Evolutionary conservation across 2,797 vertebrate species (phyloP), one percentile per base, ranked within the genome.

Genomic region (Poecilia picta): DNA sequence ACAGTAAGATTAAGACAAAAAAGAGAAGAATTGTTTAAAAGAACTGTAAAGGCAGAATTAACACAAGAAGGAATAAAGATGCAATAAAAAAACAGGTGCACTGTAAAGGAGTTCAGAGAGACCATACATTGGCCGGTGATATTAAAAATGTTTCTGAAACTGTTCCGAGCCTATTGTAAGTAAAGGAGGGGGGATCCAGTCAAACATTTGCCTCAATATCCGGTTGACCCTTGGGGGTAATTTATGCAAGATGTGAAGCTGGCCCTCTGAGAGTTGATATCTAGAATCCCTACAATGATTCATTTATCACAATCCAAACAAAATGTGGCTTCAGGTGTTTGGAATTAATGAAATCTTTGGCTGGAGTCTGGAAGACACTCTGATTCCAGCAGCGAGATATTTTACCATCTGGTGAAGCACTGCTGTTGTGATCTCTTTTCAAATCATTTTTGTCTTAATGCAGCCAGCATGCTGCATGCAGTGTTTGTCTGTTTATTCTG

Each of bases 261-360:
- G 87, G 75, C 47, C 55, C 81, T 88, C 83, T 81, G 75, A 79
- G 83, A 92, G 86, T 83, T 88, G 91, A 94, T 94, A 91, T 92
- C 91, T 89, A 84, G 82, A 90, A 91, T 91, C 92, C 89, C 85
- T 88, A 88, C 84, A 91, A 83, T 84, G 85, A 91, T 90, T 94
- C 76, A 92, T 93, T 93, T 83, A 93, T 92, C 91, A 90, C 84
- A 84, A 83, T 85, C 87, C 89, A 31, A 85, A 90, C 89, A 70
- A 77, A 88, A 87, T 84, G 92, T 93, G 88, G 88, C 93, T 93
- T 91, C 81, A 90, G 87, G 92, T 91, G 84, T 88, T 59, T 74
- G 62, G 81, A 90, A 87, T 90, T 89, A 91, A 93, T 93, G 72
- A 86, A 75, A 88, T 85, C 89, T 85, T 89, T 80, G 87, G 79